These are phyloP conservation scores for Acleris laterana DNA, from an alignment of 2,888 invertebrate genomes.

Conservation along the genomic window DNA sequence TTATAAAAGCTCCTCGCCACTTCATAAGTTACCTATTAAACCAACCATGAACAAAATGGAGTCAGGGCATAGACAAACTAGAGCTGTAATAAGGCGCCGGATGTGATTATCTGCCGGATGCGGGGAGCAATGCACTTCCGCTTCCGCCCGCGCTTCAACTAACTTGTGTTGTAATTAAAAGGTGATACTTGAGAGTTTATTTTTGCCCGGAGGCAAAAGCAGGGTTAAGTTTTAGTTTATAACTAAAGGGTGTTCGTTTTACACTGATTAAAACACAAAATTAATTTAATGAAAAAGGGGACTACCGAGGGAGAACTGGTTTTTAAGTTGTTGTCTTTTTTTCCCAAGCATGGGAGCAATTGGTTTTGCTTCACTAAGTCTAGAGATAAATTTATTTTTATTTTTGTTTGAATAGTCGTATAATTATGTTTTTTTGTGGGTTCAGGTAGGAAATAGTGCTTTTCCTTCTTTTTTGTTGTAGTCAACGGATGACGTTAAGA, in stretches of 20 bases:
- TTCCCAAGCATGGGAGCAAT: too few relatives aligned
- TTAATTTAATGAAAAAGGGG: too few relatives aligned
- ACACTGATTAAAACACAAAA: neutral
- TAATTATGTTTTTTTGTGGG: too few relatives aligned
- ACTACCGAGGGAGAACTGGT: too few relatives aligned
- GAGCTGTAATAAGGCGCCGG: conserved; percentile 20
- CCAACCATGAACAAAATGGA: conserved; percentile 2
- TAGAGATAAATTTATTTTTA: too few relatives aligned
- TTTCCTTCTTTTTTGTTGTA: too few relatives aligned
- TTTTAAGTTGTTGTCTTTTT: too few relatives aligned
- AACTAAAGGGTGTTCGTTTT: neutral
- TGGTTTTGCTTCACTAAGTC: too few relatives aligned
- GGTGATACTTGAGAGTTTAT: neutral
- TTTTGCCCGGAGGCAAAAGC: neutral
- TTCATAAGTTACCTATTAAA: neutral
- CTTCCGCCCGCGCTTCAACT: conserved; percentile 7
- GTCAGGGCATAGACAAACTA: conserved; percentile 9
- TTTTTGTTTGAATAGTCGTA: too few relatives aligned
- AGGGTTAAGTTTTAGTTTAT: conserved; percentile 1
- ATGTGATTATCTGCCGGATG: conserved; percentile 27
- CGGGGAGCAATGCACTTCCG: conserved; percentile 21
- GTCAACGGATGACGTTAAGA: too few relatives aligned
- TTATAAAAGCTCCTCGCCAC: too few relatives aligned
- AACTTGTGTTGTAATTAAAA: conserved; percentile 11
- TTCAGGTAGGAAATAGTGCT: too few relatives aligned